Evolutionary conservation across 2,888 invertebrate species (phyloP), one percentile per base, ranked within the genome.

Genomic region (Liposcelis brunnea): DNA sequence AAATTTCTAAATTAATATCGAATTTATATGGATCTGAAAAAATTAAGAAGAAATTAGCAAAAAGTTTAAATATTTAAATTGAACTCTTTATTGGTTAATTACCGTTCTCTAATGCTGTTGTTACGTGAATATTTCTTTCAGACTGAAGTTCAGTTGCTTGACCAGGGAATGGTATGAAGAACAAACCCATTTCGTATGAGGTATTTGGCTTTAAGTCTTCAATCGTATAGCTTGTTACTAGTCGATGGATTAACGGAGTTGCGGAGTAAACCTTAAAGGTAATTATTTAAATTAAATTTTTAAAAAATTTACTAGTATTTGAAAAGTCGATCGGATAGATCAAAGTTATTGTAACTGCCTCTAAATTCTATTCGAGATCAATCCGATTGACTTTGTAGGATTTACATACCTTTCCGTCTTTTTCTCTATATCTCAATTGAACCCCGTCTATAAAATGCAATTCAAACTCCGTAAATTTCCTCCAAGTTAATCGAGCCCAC

Each of bases 401-500:
- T n/a, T n/a, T n/a, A n/a, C n/a, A n/a, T 50, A 61, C 61, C 55
- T 82, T 83, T 31, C 80, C 81, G 46, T 81, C 80, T 7, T 78
- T 71, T 57, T 84, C 82, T 55, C 84, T 83, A 60, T 82, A 90
- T 53, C 86, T 75, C 52, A 91, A 65, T 63, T 89, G 89, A 36
- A 90, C 77, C 1, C 87, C 90, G 56, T 91, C 90, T 46, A 90
- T 83, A 55, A 80, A 83, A 54, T 79, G 78, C 51, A 85, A 61
- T 58, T 90, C 89, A 36, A 80, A 75, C 48, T 82, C 80, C 1
- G 74, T 71, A 55, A 90, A 80, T 55, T 80, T 81, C 53, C 83
- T 74, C 90, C 90, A 91, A 42, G 70, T 75, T 2, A 90, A 68
- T 44, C 75, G 77, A 1, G 83, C 75, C 63, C 80, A 79, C 0